phyloP scores from a whole-genome alignment of 2,113 vertebrate genomes.

The Leptodactylus fuscus region DNA sequence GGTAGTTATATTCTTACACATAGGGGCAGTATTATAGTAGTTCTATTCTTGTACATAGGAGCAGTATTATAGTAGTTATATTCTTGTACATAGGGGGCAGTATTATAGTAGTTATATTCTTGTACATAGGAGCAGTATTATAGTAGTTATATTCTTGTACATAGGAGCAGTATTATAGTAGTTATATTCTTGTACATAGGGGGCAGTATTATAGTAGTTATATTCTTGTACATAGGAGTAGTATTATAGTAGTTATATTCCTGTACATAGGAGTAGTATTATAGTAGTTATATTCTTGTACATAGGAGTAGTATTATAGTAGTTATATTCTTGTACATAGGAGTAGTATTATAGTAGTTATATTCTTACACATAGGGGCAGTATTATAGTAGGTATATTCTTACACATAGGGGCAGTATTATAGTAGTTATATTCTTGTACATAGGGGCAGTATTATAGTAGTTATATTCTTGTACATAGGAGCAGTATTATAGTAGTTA shows the following conservation, averaged over 20 bases:
- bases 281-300: constrained; percentile 17
- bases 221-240: constrained; percentile 3
- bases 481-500: constrained; percentile 11
- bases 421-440: constrained; percentile 23
- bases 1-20: neutral
- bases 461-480: constrained; percentile 15
- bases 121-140: constrained; percentile 22
- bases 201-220: constrained; percentile 12
- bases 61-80: constrained; percentile 13
- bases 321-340: constrained; percentile 13
- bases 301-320: constrained; percentile 1
- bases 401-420: constrained; percentile 9
- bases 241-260: constrained; percentile 11
- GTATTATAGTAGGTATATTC: constrained; percentile 6
- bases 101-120: constrained; percentile 24
- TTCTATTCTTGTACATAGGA: neutral
- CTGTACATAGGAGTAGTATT: constrained; percentile 9
- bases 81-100: neutral
- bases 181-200: constrained; percentile 10
- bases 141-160: constrained; percentile 10
- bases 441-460: constrained; percentile 8
- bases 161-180: constrained; percentile 6
- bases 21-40: constrained; percentile 4
- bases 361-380: neutral
- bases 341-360: neutral